Conservation (phyloP, 2,113 vertebrate species). For the Sebastes schlegelii region DNA sequence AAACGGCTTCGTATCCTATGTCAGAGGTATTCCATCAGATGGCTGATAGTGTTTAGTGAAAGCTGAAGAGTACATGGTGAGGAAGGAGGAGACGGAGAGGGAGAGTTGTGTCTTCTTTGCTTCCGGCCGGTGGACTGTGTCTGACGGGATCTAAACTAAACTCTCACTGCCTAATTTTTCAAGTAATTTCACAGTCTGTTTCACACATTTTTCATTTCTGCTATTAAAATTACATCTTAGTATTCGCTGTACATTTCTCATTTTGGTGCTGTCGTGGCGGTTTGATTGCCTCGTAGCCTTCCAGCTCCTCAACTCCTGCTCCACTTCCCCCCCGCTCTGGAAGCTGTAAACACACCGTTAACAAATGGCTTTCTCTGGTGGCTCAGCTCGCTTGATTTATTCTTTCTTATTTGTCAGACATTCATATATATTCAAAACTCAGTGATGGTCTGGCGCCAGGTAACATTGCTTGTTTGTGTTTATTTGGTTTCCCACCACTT, state of each 20-base stretch:
- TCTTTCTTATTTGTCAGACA: neutral
- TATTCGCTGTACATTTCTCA: constrained; percentile 49
- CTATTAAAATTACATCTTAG: constrained; percentile 48
- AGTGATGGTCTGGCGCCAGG: neutral
- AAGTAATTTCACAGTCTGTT: constrained; percentile 72
- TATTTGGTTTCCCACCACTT: neutral
- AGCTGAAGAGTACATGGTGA: neutral
- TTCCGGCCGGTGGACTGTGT: constrained; percentile 13
- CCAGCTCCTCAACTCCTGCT: constrained; percentile 35
- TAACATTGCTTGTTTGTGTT: neutral
- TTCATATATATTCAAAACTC: constrained; percentile 5
- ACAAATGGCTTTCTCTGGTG: constrained; percentile 41
- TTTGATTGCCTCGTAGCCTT: constrained; percentile 54
- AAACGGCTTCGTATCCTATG: no score
- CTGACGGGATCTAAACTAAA: constrained; percentile 44
- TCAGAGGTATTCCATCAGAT: no score
- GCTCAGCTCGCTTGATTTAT: constrained; percentile 4
- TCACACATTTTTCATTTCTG: constrained; percentile 51
- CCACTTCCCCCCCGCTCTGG: constrained; percentile 14
- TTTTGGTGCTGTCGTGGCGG: constrained; percentile 23
- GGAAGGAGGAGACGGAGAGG: neutral
- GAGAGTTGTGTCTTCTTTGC: constrained; percentile 2
- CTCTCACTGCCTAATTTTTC: constrained; percentile 55
- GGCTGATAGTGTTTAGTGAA: neutral
- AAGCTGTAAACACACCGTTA: constrained; percentile 53